phyloP scores from a whole-genome alignment of 2,888 invertebrate species.

The Lithophane socia region DNA sequence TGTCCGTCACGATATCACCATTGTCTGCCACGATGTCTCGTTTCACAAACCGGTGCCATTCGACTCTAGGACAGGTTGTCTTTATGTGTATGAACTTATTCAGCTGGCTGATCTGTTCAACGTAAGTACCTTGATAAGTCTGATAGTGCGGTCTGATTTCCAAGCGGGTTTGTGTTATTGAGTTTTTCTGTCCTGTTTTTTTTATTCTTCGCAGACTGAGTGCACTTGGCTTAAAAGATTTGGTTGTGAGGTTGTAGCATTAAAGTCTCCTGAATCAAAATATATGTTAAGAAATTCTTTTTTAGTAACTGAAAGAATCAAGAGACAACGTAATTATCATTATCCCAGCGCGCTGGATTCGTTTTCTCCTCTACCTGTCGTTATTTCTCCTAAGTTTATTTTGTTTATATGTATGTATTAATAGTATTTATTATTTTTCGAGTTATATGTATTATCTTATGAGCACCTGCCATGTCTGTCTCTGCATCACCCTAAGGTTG shows the following conservation, averaged over 20 bases:
- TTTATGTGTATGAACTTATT: conserved; percentile 39
- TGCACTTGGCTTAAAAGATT: background rate
- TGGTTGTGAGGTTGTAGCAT: background rate
- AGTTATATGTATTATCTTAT: too few species aligned
- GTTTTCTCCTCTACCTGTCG: too few species aligned
- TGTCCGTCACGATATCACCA: conserved; percentile 7
- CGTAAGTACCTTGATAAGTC: background rate
- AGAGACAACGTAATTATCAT: background rate
- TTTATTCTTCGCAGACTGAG: background rate
- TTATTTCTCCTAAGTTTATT: too few species aligned
- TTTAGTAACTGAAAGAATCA: background rate
- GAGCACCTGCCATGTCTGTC: too few species aligned
- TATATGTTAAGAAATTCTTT: background rate
- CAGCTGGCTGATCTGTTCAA: conserved; percentile 31
- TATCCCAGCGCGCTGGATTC: too few species aligned
- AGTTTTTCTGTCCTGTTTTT: background rate
- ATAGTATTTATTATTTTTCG: too few species aligned
- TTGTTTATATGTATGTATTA: too few species aligned
- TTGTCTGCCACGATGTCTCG: conserved; percentile 42
- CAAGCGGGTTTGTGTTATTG: background rate
- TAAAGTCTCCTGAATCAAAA: background rate
- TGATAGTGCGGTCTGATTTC: conserved; percentile 4
- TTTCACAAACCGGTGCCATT: conserved; percentile 42
- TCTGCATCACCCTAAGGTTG: too few species aligned
- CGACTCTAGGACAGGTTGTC: conserved; percentile 32